Evolutionary conservation across 2,113 vertebrate genomes (phyloP).

Genomic region (Oplegnathus fasciatus): DNA sequence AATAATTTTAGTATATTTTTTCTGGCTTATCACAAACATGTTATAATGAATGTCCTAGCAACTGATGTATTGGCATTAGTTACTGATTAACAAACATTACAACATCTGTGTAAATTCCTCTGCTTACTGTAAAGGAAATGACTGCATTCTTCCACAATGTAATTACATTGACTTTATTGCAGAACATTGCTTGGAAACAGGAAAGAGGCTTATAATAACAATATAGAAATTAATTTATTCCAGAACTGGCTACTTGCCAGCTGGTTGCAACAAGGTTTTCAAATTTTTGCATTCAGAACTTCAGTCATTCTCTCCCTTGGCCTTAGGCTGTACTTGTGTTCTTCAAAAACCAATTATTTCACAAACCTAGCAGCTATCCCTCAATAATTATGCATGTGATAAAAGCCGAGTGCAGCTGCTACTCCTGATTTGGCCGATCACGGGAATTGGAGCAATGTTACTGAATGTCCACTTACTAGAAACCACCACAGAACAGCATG

Average conservation of each 20-base stretch:
- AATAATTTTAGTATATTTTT: no score
- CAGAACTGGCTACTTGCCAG: neutral
- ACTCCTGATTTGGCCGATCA: conserved; percentile 48
- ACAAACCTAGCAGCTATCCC: conserved; percentile 49
- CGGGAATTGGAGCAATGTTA: conserved; percentile 20
- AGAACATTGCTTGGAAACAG: neutral
- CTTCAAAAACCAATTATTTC: conserved; percentile 67
- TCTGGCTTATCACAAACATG: neutral
- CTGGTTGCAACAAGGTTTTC: conserved; percentile 33
- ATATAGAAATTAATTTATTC: conserved; percentile 1
- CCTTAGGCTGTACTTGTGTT: conserved; percentile 47
- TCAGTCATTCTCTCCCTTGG: conserved; percentile 18
- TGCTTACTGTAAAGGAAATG: neutral
- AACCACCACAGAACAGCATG: conserved; percentile 4
- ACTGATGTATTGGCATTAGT: neutral
- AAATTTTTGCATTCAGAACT: conserved; percentile 40
- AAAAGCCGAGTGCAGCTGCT: conserved; percentile 61
- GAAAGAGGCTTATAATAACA: neutral
- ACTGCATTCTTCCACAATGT: neutral
- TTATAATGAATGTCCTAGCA: neutral
- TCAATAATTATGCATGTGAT: conserved; percentile 62
- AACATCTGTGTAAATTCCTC: neutral
- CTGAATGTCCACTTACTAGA: conserved; percentile 12
- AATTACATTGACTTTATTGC: neutral
- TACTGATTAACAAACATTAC: neutral